phyloP scores from a whole-genome alignment of 2,888 invertebrate species.

The Melinopterus prodromus region DNA sequence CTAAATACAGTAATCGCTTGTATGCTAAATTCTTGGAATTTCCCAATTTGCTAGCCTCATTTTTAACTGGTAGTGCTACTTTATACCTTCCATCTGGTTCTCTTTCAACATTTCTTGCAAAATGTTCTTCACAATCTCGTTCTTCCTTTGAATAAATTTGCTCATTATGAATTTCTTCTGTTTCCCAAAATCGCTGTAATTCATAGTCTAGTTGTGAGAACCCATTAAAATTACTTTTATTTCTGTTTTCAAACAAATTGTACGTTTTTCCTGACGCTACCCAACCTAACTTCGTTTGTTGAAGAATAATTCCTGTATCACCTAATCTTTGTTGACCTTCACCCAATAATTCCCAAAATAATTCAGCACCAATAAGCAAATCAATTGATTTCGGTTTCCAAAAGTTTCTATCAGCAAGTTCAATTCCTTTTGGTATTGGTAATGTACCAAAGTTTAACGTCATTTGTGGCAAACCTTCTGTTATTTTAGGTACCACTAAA shows the following conservation, averaged over 20 bases:
- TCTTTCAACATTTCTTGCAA: conserved; percentile 9
- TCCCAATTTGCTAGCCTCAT: conserved; percentile 32
- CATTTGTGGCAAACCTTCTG: neutral
- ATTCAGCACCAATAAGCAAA: conserved; percentile 25
- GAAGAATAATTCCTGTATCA: conserved; percentile 1
- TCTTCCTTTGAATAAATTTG: conserved; percentile 16
- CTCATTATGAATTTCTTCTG: conserved; percentile 24
- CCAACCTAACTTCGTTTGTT: conserved; percentile 33
- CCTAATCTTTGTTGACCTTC: conserved; percentile 22
- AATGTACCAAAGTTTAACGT: neutral
- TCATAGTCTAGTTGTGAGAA: conserved; percentile 4
- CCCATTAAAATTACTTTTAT: too few relatives aligned
- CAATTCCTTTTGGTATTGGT: conserved; percentile 26
- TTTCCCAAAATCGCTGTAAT: conserved; percentile 31
- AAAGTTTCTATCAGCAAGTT: conserved; percentile 28
- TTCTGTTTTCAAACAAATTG: too few relatives aligned
- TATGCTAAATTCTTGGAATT: conserved; percentile 37
- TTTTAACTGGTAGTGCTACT: conserved; percentile 21
- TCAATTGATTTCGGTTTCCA: conserved; percentile 10
- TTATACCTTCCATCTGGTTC: conserved; percentile 17
- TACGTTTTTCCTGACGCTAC: conserved; percentile 15
- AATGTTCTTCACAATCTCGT: conserved; percentile 28
- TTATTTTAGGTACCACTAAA: conserved; percentile 14
- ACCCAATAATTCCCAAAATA: conserved; percentile 32
- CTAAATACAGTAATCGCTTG: conserved; percentile 39